Evolutionary conservation across 53 echinoderm and acorn worm genomes (phyloP), one percentile per base, ranked within the genome.

Genomic region (Luidia sarsii): DNA sequence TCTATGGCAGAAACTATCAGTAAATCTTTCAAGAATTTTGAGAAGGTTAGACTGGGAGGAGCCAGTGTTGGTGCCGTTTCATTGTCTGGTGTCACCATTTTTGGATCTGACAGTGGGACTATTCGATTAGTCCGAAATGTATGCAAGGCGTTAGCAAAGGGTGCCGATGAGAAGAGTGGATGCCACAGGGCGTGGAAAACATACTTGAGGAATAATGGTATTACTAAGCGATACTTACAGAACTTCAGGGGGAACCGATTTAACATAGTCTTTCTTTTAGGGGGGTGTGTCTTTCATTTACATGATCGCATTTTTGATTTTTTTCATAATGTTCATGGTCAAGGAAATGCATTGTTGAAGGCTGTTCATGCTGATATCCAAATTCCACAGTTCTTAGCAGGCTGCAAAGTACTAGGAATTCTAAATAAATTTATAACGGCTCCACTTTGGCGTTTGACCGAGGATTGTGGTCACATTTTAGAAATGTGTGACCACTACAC

Each of bases 101-200:
- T 23, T 55, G 57, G 45, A 16, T 41, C 75, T 4, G 80, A 79
- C 48, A 79, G 80, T 49, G 80, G 80, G 19, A 46, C 64, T 2
- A 50, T 79, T 1, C 48, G 80, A 16, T 32, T 80, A 46, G 80
- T 80, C 7, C 9, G 79, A 32, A 79, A 0, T 45, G 37, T 50
- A 0, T 64, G 80, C 33, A 80, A 80, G 35, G 80, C 65, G 0
- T 50, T 80, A 32, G 63, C 80, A 10, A 51, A 54, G 24, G 80
- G 79, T 48, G 79, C 51, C 0, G 79, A 79, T 49, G 79, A 79
- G 32, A 79, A 79, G 27, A 79, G 62, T 64, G 80, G 80, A 31
- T 62, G 63, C 36, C 50, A 64, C 36, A 80, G 80, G 23, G 64
- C 63, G 7, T 80, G 80, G 80, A 80, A 64, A n/a, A 80, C 80